A percentile compares a stretch with the other conserved stretches of the same genome.
phyloP scores from a whole-genome alignment of 2,888 invertebrate species.

The Agrotis ipsilon region DNA sequence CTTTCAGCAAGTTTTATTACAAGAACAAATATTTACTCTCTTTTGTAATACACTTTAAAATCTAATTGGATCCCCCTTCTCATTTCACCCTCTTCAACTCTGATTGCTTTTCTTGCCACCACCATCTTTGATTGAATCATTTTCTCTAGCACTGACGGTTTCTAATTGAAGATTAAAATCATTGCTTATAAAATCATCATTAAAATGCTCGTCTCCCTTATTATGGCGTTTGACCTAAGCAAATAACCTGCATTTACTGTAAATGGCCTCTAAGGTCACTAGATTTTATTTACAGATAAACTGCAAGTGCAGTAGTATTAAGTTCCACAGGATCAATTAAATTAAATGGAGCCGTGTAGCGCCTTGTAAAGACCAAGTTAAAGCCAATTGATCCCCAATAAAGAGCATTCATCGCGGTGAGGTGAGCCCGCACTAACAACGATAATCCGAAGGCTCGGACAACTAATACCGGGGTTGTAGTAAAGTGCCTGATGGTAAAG shows the following conservation, averaged over 20 bases:
- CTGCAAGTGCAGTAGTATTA: slow-evolving; percentile 17
- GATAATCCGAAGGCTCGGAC: slow-evolving; percentile 64
- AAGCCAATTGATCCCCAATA: slow-evolving; percentile 64
- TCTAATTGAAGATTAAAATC: no score
- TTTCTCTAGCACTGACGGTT: no score
- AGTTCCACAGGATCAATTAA: slow-evolving; percentile 41
- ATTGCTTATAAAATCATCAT: no score
- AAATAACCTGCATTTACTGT: slow-evolving; percentile 5
- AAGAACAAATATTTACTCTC: neutral
- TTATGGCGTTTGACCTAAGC: neutral
- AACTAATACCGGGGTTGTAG: slow-evolving; percentile 38
- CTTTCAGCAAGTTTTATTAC: slow-evolving; percentile 6
- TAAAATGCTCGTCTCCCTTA: no score
- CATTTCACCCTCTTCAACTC: no score
- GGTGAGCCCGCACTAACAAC: slow-evolving; percentile 64
- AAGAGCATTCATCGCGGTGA: slow-evolving; percentile 62
- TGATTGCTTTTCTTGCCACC: neutral
- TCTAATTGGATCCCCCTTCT: neutral
- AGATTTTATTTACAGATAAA: neutral
- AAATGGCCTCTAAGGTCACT: slow-evolving; percentile 1
- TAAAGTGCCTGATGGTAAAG: slow-evolving; percentile 19
- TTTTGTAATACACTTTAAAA: slow-evolving; percentile 1
- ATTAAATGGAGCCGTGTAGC: slow-evolving; percentile 41
- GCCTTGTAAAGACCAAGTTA: slow-evolving; percentile 53
- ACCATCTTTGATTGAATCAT: neutral